Base-by-base conservation (phyloP, 2,113 vertebrate species). In the Myotis lucifugus region DNA sequence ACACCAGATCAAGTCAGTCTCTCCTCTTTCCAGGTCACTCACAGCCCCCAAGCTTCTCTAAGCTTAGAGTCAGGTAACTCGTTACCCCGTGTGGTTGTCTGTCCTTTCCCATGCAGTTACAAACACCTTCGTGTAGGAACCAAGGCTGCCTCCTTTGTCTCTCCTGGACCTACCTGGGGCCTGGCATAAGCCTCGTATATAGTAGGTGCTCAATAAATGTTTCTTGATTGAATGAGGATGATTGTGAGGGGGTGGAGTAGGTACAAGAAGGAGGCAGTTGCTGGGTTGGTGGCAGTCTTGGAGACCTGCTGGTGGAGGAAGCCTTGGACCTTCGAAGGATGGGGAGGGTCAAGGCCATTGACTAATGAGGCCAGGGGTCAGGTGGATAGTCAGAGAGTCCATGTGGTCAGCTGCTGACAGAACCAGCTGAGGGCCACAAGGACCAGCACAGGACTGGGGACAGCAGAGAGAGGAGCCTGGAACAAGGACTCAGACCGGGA, bases 221-320 rank as follows among this genome's bases (percentile, higher is more conserved):
- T 56, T 95, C 52, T 66, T 48, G 79, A 82, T 66, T 23, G 5
- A 50, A 72, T n/a, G 42, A 73, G 59, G 89, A 59, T 81, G 27
- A 0, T 9, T 64, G 5, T 64, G 56, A 88, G 21, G 52, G 48
- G 23, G 12, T 4, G 59, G 52, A 86, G 50, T 54, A 32, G n/a
- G 70, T 92, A 37, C 7, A 70, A 89, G 83, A 83, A 54, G 29
- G 7, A 32, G 29, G 9, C 27, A 69, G 4, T 61, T 92, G n/a
- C 70, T 76, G 69, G 23, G n/a, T 48, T 74, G 52, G 46, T 61
- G 54, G 17, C 8, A 87, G 40, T 90, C 76, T 81, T 64, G 32
- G 90, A 82, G 73, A 78, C 81, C 88, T 91, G n/a, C 19, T 88
- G 56, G 90, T 87, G 56, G 86, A 69, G 21, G 21, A 29, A 18